Base-by-base conservation (phyloP, 2,888 invertebrate genomes). In the Thymelicus lineola region DNA sequence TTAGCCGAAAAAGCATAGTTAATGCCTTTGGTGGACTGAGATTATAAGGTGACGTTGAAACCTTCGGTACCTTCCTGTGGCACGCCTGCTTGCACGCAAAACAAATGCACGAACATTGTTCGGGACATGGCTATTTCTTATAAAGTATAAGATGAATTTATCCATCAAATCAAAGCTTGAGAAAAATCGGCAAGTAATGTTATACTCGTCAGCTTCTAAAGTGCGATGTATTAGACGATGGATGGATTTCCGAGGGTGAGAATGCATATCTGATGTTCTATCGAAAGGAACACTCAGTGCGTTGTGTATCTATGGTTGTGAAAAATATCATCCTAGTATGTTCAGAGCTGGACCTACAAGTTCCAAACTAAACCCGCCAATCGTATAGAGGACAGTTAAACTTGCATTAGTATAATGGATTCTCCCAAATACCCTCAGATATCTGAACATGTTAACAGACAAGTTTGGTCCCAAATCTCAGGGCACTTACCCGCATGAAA, bases 401-500 rank as follows among this genome's bases (percentile, higher is more conserved):
- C 9, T 35, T 48, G 48, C 46, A 36, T 35, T 36, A 62, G 35
- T 62, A n/a, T 48, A 48, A 36, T 48, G 62, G 35, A 36, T 62
- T 48, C 62, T 12, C 12, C 6, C 15, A 5, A 62, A 62, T 48
- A 48, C 15, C 46, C 48, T 10, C 35, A 62, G 48, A 62, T 62
- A 48, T 46, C 61, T 62, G 46, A 62, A 48, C 62, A 62, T 28
- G 62, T 69, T 64, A 64, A 46, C 55, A 55, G 64, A 45, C 64
- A 55, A 55, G 55, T 42, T 64, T n/a, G 17, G 55, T 28, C 35
- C 55, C 45, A 38, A 64, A 55, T 57, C 35, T 45, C 57, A 57
- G 65, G 57, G 57, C 65, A 65, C 57, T 65, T 65, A 65, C 65
- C 38, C 65, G 46, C 45, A 65, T 65, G 65, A 65, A 65, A 65